These are phyloP conservation scores for Palloptera scutellata DNA, from an alignment of 2,888 invertebrate genomes.

Conservation along the genomic window DNA sequence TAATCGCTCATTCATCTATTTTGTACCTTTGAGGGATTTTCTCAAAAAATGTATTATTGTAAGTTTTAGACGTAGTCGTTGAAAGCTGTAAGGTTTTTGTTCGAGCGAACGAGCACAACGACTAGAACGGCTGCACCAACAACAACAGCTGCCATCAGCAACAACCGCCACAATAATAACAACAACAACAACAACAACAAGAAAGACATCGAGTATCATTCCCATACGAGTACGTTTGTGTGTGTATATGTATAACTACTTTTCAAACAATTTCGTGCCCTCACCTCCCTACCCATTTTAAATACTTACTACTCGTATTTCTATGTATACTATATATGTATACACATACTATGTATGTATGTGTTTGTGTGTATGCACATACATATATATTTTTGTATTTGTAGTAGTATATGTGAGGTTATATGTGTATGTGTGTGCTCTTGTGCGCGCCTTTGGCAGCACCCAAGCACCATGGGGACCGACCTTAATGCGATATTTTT, in stretches of 20 bases:
- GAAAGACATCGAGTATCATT: background rate
- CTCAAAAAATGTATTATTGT: slow-evolving; percentile 26
- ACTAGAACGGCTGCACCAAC: slow-evolving; percentile 5
- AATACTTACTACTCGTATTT: too few relatives aligned
- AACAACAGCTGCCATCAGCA: slow-evolving; percentile 12
- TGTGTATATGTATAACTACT: slow-evolving; percentile 30
- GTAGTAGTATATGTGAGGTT: background rate
- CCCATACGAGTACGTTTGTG: slow-evolving; percentile 1
- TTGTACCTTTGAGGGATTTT: slow-evolving; percentile 31
- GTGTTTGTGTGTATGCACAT: slow-evolving; percentile 15
- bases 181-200: slow-evolving; percentile 12
- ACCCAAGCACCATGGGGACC: slow-evolving; percentile 6
- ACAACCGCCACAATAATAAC: slow-evolving; percentile 12
- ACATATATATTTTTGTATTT: slow-evolving; percentile 21
- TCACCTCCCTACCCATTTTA: too few relatives aligned
- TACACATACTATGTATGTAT: background rate
- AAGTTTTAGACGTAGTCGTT: background rate
- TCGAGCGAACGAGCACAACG: background rate
- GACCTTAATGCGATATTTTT: background rate
- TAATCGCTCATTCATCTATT: slow-evolving; percentile 11
- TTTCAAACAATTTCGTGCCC: background rate
- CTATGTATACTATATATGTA: too few relatives aligned
- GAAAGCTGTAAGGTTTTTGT: too few relatives aligned
- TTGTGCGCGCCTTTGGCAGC: slow-evolving; percentile 5
- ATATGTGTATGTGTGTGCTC: background rate